Base-by-base conservation (phyloP, 2,113 vertebrate genomes). In the Anguilla japonica region DNA sequence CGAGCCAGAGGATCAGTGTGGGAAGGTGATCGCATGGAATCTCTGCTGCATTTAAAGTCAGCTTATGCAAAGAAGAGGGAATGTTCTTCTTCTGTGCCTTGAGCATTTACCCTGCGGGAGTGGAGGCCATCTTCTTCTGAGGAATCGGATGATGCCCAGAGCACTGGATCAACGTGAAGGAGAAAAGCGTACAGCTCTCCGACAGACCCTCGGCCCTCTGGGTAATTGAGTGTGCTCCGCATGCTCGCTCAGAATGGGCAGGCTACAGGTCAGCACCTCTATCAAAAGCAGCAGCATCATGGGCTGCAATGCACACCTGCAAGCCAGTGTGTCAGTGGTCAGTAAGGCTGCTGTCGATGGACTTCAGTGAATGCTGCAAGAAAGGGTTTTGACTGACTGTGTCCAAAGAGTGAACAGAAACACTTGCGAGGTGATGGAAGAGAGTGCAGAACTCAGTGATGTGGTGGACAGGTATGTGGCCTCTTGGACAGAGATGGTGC, bases 401-500 rank as follows among this genome's bases (percentile, higher is more conserved):
- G 13, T 18, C 34, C 3, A 18, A 75, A 39, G 60, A 78, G 80
- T 60, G 60, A 53, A 8, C 39, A 43, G n/a, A 20, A 43, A 40
- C 57, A 41, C 16, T 13, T 7, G 41, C 6, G 18, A 7, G 63
- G 83, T 11, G 81, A 88, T 88, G 87, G 84, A 85, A 46, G 71
- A 46, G 41, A 79, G 29, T 34, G 22, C 13, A n/a, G 46, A 79
- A 34, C n/a, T 39, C 0, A 41, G 20, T 34, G 1, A n/a, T 75
- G 22, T n/a, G n/a, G 40, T 41, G n/a, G 63, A 57, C n/a, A 88
- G 87, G 84, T 88, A 83, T 14, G 82, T 86, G 60, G 40, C n/a
- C 71, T 75, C 9, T 14, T 75, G 20, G 26, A 8, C n/a, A 13
- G 34, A 71, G 63, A 34, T 75, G 71, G 71, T 11, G 71, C 13